phyloP scores from a whole-genome alignment of 30 jellyfish, hydroid and myxozoan species.

The Cassiopea andromeda region DNA sequence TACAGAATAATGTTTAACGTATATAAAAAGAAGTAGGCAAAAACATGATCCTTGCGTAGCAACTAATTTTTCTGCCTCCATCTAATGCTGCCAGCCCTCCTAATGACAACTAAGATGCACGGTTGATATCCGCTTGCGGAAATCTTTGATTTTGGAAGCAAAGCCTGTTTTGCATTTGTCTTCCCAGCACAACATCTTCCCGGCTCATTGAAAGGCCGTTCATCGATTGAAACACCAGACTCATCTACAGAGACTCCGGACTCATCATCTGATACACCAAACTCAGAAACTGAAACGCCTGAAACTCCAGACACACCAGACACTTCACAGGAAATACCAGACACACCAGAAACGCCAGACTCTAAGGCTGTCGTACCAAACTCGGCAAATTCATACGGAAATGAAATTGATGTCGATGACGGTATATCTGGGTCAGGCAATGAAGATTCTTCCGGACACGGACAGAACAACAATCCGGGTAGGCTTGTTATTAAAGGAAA shows the following conservation, averaged over 20 bases:
- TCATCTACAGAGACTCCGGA: constrained; percentile 67
- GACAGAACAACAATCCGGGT: constrained; percentile 43
- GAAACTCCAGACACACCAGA: constrained; percentile 75
- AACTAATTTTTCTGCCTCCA: neutral
- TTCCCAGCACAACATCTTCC: neutral
- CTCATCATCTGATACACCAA: constrained; percentile 68
- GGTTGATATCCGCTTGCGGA: neutral
- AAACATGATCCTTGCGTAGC: too few species aligned
- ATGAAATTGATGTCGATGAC: constrained; percentile 19
- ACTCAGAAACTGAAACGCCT: constrained; percentile 48
- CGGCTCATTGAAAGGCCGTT: neutral
- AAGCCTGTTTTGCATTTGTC: constrained; percentile 6
- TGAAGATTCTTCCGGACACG: constrained; percentile 4
- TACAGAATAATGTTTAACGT: too few species aligned
- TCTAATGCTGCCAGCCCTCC: neutral
- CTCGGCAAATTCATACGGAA: constrained; percentile 23
- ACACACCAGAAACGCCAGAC: constrained; percentile 71
- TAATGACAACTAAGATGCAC: neutral
- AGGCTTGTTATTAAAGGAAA: constrained; percentile 59
- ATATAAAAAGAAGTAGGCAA: too few species aligned
- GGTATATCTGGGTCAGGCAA: constrained; percentile 36
- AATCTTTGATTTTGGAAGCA: neutral
- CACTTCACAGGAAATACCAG: constrained; percentile 62
- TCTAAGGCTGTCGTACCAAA: constrained; percentile 53
- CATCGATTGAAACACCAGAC: constrained; percentile 57